Percentiles rank a stretch among this genome's conserved stretches.
Evolutionary conservation across 2,113 vertebrate species (phyloP).

Genomic region (Orthochromis malagaraziensis): DNA sequence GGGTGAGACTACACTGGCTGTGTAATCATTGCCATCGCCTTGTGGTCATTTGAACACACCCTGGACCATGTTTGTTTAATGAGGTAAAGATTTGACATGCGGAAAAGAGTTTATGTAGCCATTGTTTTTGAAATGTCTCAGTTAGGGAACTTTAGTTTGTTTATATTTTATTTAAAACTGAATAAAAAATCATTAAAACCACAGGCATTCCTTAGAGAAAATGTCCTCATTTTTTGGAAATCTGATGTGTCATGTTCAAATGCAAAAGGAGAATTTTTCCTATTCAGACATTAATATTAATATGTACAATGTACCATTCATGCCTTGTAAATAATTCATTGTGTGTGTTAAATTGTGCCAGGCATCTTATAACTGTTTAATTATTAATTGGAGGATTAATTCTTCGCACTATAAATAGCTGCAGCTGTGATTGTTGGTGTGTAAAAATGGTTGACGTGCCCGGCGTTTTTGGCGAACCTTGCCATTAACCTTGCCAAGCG

Average conservation of each 20-base stretch:
- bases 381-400: background rate
- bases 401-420: background rate
- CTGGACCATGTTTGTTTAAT: background rate
- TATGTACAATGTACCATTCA: background rate
- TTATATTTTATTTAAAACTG: background rate
- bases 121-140: background rate
- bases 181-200: background rate
- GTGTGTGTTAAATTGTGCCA: background rate
- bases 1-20: background rate
- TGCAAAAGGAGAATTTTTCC: background rate
- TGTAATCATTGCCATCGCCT: background rate
- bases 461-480: accelerated
- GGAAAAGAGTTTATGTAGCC: background rate
- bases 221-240: background rate
- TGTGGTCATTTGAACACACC: background rate
- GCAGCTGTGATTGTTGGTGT: background rate
- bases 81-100: background rate
- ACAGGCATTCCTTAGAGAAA: background rate
- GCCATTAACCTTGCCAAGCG: background rate
- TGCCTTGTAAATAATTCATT: background rate
- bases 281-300: background rate
- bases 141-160: background rate
- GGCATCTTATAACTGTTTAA: background rate
- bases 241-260: background rate
- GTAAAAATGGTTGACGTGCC: accelerated